Conservation (phyloP, 2,113 vertebrate species). For the Condylura cristata region DNA sequence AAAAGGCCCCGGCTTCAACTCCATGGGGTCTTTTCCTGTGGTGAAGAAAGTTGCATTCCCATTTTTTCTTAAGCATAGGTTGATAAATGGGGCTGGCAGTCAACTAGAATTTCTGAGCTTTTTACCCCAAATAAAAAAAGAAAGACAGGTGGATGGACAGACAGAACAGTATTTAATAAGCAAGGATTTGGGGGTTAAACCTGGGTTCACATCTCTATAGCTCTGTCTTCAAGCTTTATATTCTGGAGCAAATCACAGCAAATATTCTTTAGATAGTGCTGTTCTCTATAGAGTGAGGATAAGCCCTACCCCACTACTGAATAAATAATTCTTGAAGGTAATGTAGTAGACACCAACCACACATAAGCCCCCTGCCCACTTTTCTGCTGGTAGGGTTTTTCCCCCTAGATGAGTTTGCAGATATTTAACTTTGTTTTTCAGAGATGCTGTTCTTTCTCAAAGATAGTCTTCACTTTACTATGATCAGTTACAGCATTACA, state of each 20-base stretch:
- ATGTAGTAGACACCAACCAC: not conserved
- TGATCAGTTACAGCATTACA: constrained; percentile 15
- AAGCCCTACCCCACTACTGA: not conserved
- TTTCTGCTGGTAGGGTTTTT: not conserved
- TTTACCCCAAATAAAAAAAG: not conserved
- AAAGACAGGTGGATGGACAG: not conserved
- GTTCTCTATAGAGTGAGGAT: not conserved
- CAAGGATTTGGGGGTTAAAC: not conserved
- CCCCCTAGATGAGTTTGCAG: not conserved
- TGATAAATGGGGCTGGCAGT: not conserved
- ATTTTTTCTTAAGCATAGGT: not conserved
- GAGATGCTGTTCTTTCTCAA: constrained; percentile 25
- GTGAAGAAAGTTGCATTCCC: not conserved
- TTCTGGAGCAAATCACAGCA: not conserved
- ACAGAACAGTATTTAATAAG: not conserved
- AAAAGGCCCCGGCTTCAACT: not conserved
- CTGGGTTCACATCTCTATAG: not conserved
- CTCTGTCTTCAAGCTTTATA: not conserved
- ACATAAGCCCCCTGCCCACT: not conserved
- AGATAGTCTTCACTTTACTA: constrained; percentile 20
- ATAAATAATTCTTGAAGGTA: not conserved
- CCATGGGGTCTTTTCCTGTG: not conserved
- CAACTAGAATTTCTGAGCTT: not conserved
- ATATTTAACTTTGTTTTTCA: constrained; percentile 7
- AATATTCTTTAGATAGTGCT: not conserved